These are phyloP conservation scores for Thaleichthys pacificus DNA, from an alignment of 2,797 vertebrate species.

Conservation along the genomic window DNA sequence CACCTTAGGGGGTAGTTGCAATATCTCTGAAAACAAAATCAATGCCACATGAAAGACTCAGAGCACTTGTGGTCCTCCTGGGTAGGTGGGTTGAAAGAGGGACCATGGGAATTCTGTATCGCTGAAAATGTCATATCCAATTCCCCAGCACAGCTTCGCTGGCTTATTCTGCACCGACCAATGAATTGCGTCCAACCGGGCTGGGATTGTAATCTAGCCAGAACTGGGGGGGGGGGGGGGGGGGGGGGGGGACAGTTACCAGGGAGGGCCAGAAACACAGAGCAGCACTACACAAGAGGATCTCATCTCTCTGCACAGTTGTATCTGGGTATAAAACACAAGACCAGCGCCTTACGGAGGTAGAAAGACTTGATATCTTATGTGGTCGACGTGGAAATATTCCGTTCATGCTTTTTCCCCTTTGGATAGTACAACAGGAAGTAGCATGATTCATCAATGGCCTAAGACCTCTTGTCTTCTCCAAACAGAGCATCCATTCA, in stretches of 20 bases:
- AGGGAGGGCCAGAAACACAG: slow-evolving; percentile 4
- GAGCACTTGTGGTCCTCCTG: slow-evolving; percentile 9
- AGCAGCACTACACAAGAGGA: not conserved
- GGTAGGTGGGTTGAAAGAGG: slow-evolving; percentile 6
- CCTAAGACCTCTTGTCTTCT: not conserved
- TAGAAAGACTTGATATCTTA: not conserved
- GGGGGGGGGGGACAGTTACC: not conserved
- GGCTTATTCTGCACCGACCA: not conserved
- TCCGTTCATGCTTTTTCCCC: not conserved
- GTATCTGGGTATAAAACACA: not conserved
- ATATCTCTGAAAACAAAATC: slow-evolving; percentile 25
- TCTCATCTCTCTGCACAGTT: not conserved
- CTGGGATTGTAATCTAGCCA: slow-evolving; percentile 2
- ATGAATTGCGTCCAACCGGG: slow-evolving; percentile 8
- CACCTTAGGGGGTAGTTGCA: slow-evolving; percentile 11
- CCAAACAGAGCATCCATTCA: not conserved
- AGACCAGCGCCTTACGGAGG: not conserved
- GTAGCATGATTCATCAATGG: not conserved
- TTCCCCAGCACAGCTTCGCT: slow-evolving; percentile 16
- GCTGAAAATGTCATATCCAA: slow-evolving; percentile 23
- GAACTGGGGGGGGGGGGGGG: not conserved
- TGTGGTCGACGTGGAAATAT: not conserved
- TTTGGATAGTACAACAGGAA: not conserved
- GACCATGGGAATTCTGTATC: too few species aligned
- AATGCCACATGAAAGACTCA: slow-evolving; percentile 24